These are phyloP conservation scores for Dryobates pubescens DNA, from an alignment of 2,797 vertebrate species.

Conservation along the genomic window DNA sequence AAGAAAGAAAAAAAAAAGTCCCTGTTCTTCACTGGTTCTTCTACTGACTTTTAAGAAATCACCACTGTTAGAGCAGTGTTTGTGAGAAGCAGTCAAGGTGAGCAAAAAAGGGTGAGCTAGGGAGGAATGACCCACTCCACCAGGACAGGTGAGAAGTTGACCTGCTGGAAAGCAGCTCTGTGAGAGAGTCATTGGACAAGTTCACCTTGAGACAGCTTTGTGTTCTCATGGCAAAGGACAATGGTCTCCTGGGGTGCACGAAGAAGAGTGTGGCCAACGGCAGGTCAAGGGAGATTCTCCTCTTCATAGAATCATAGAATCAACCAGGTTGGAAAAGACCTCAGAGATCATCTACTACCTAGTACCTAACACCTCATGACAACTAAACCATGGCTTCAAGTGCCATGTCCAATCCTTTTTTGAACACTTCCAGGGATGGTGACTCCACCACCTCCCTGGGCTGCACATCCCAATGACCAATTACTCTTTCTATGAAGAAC, in stretches of 20 bases:
- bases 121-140: neutral
- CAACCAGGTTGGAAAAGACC: too few relatives aligned
- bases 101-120: too few relatives aligned
- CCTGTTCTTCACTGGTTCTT: neutral
- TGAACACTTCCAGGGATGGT: too few relatives aligned
- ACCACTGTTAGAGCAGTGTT: rapidly evolving
- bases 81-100: neutral
- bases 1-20: neutral
- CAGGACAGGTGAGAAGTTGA: neutral
- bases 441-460: too few relatives aligned
- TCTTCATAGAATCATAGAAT: neutral
- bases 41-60: neutral
- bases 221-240: neutral
- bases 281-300: neutral
- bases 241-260: neutral
- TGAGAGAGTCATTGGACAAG: too few relatives aligned
- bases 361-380: too few relatives aligned
- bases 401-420: too few relatives aligned
- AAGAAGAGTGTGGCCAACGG: neutral
- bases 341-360: too few relatives aligned
- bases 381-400: too few relatives aligned
- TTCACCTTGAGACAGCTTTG: neutral
- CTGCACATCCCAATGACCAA: too few relatives aligned
- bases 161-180: neutral
- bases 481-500: too few relatives aligned